Percentiles rank a stretch among this genome's conserved stretches.
phyloP scores from a whole-genome alignment of 2,113 vertebrate species.

The Baryphthengus martii region DNA sequence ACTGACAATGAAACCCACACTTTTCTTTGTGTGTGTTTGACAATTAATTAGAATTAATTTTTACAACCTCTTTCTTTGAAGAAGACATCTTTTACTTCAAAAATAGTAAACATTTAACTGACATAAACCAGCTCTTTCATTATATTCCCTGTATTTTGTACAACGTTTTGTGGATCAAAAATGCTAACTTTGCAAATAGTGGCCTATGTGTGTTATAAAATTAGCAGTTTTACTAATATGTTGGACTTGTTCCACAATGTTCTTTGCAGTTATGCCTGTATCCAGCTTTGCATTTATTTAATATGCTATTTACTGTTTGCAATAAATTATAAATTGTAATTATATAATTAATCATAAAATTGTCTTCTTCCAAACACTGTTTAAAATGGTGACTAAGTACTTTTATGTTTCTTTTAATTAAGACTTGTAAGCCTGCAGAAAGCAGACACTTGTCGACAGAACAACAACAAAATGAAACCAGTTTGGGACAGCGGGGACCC shows the following conservation, averaged over 20 bases:
- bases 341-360: neutral
- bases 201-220: neutral
- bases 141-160: neutral
- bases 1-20: neutral
- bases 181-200: neutral
- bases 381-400: neutral
- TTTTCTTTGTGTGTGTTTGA: neutral
- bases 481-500: neutral
- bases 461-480: slow-evolving; percentile 4
- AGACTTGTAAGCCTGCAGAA: slow-evolving; percentile 26
- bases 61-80: neutral
- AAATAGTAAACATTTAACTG: neutral
- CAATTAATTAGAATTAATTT: neutral
- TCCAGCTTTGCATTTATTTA: neutral
- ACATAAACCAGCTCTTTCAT: neutral
- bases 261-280: neutral
- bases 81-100: neutral
- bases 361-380: neutral
- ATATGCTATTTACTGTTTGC: neutral
- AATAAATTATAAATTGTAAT: neutral
- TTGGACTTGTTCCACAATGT: neutral
- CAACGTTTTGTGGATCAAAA: neutral
- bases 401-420: neutral
- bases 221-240: neutral
- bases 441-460: neutral